Base-by-base conservation (phyloP, 1,140 invertebrate species). In the Geopemphigus sp. region DNA sequence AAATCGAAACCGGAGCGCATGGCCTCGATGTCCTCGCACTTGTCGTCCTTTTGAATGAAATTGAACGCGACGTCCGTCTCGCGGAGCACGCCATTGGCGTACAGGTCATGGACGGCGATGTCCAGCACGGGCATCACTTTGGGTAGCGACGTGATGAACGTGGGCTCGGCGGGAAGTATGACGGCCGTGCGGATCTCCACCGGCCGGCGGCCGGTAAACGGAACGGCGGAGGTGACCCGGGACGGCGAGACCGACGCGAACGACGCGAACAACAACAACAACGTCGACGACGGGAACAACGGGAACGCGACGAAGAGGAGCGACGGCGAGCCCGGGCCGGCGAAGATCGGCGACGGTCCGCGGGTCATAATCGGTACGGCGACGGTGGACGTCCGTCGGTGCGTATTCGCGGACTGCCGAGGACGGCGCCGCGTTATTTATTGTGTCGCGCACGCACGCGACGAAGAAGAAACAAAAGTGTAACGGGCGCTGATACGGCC, bases 11-110 rank as follows among this genome's bases (percentile, higher is more conserved):
- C 89, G 5, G 87, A 87, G 53, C 92, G 89, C 39, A 90, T 89
- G 0, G 90, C 90, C 83, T 90, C 88, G 1, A 88, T 90, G 6
- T 90, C 89, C 81, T 91, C 90, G 82, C 92, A 93, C 39, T 87
- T 86, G 83, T 92, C 92, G 83, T 93, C 90, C 80, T 89, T 87
- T 6, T 87, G 85, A 64, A 87, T 83, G 86, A 90, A 90, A 70
- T 87, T 86, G 8, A 92, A 85, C 14, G 19, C 53, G 19, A 86
- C 83, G n/a, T 90, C 82, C 84, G 89, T 87, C 0, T 86, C 66
- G 0, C 90, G 90, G 15, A 91, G 84, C 0, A 88, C 81, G 0
- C 86, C 84, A 8, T 84, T 84, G 29, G 86, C 83, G 8, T 86
- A 86, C 0, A 88, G 86, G 45, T 88, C 84, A 57, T 86, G 83